Evolutionary conservation across 2,888 invertebrate genomes (phyloP), one percentile per base, ranked within the genome.

Genomic region (Idaea straminata): DNA sequence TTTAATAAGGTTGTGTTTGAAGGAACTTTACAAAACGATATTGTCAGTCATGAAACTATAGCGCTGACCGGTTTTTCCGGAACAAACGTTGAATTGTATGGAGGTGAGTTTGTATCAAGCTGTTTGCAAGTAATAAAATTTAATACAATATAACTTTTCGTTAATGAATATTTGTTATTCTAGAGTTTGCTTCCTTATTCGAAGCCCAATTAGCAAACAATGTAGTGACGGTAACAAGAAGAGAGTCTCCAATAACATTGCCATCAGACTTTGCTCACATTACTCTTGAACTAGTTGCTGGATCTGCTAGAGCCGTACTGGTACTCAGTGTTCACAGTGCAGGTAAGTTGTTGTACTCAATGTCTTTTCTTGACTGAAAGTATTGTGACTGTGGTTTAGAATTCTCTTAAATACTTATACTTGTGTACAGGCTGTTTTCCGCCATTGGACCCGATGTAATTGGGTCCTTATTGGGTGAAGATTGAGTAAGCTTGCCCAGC

Each of bases 1-100:
- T 89, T 89, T 65, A 81, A 82, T 4, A 84, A 80, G 70, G 73
- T 85, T 63, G 70, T 87, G 0, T 89, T 85, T 64, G 74, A 72
- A 62, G 89, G 89, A 69, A 66, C 74, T n/a, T 63, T 86, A 34
- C 73, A 78, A 66, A 64, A 66, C 6, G 69, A 70, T 59, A 65
- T 66, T 10, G 74, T 88, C 3, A 72, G 72, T 59, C 89, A 89
- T 72, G 89, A 87, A 64, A 16, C 63, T 0, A 87, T 89, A 60
- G 72, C 66, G 35, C 62, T 88, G 59, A 66, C 68, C 10, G 81
- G 81, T n/a, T 84, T 78, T 61, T 64, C 68, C 63, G 85, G 81
- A 67, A 73, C 73, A 5, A 69, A 62, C 38, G 69, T 89, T n/a
- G 68, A 75, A 5, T 58, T 88, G 62, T 36, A 71, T 61, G 90